Conservation (phyloP, 2,113 vertebrate species). For the Oxygymnocypris stewartii region DNA sequence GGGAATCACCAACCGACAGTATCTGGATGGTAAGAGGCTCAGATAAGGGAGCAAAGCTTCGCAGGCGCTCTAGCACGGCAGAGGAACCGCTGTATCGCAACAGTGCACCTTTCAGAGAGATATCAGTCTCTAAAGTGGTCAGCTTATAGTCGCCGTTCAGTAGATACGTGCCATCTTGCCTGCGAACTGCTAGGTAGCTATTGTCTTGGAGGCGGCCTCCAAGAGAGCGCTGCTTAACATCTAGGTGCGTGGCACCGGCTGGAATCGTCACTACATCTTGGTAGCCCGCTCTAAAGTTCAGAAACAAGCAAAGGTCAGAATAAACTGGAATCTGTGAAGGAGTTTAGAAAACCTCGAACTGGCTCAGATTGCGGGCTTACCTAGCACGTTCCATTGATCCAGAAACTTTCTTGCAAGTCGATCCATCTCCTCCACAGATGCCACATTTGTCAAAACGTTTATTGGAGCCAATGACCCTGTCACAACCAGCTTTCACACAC, state of each 20-base stretch:
- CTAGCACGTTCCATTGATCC: constrained; percentile 81
- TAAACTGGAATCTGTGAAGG: not conserved
- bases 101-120: constrained; percentile 82
- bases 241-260: constrained; percentile 89
- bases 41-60: constrained; percentile 88
- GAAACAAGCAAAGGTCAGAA: constrained; percentile 34
- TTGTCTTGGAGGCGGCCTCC: constrained; percentile 81
- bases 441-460: constrained; percentile 95
- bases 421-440: constrained; percentile 89
- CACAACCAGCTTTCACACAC: constrained; percentile 96
- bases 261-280: constrained; percentile 92
- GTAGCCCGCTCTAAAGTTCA: constrained; percentile 84
- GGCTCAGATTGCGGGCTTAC: constrained; percentile 58
- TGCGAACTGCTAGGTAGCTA: constrained; percentile 91
- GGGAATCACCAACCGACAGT: constrained; percentile 86
- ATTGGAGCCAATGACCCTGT: constrained; percentile 89
- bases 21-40: constrained; percentile 92
- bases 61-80: constrained; percentile 84
- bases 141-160: constrained; percentile 93
- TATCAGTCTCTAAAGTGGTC: constrained; percentile 91
- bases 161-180: constrained; percentile 85
- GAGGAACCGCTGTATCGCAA: constrained; percentile 93
- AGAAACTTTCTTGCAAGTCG: constrained; percentile 93
- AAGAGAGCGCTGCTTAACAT: constrained; percentile 88
- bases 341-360: not conserved